A percentile compares a stretch with the other conserved stretches of the same genome.
These are phyloP conservation scores for Megamerina dolium DNA, from an alignment of 2,888 invertebrate genomes.

Conservation along the genomic window DNA sequence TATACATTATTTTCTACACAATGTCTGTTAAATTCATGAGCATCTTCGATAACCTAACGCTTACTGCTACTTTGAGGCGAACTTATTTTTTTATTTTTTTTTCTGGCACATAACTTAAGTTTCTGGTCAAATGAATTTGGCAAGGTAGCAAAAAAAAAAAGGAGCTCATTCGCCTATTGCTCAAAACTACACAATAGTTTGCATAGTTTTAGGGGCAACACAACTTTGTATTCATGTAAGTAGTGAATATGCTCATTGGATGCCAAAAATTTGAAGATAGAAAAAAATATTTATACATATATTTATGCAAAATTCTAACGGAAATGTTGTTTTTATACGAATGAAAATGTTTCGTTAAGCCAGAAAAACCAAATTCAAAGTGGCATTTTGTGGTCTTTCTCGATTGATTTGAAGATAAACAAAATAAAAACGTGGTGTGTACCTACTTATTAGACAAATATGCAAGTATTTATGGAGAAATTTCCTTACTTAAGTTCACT, in stretches of 20 bases:
- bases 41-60: no score
- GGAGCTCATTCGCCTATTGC: slow-evolving; percentile 6
- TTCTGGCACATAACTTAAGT: no score
- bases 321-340: not conserved
- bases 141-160: slow-evolving; percentile 35
- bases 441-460: no score
- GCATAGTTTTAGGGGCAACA: slow-evolving; percentile 5
- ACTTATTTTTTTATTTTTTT: no score
- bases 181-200: no score
- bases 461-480: no score
- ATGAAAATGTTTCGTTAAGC: not conserved
- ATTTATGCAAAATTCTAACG: not conserved
- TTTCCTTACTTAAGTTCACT: no score
- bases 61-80: no score
- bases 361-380: not conserved
- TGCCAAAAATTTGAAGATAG: slow-evolving; percentile 11
- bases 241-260: no score
- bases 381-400: not conserved
- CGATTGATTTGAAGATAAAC: not conserved
- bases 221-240: no score
- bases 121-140: slow-evolving; percentile 48
- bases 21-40: no score
- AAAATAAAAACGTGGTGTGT: no score
- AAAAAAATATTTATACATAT: slow-evolving; percentile 4
- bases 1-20: not conserved